Evolutionary conservation across 2,113 vertebrate genomes (phyloP).

Genomic region (Chloropsis hardwickii): DNA sequence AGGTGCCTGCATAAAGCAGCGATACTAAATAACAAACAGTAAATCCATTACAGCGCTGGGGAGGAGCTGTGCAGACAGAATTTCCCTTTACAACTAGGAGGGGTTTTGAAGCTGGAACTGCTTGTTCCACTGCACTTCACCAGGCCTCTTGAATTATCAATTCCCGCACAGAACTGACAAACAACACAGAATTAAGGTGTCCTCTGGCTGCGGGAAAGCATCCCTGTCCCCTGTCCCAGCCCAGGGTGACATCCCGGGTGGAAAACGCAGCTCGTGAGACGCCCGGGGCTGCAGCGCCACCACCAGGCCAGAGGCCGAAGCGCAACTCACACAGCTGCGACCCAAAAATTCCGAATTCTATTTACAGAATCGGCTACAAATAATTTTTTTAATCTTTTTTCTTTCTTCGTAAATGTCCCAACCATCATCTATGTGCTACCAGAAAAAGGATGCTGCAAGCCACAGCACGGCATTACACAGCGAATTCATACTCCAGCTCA

Average conservation of each 20-base stretch:
- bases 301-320: background rate
- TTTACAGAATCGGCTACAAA: background rate
- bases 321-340: background rate
- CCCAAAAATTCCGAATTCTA: rapidly evolving
- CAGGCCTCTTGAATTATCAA: background rate
- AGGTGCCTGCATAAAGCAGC: background rate
- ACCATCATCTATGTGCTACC: background rate
- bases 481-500: background rate
- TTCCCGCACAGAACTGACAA: background rate
- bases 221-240: background rate
- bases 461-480: background rate
- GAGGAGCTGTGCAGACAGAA: background rate
- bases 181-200: background rate
- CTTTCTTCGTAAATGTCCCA: background rate
- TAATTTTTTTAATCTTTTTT: rapidly evolving
- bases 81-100: background rate
- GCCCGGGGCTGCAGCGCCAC: background rate
- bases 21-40: background rate
- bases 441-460: background rate
- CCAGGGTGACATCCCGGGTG: rapidly evolving
- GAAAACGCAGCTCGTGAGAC: rapidly evolving
- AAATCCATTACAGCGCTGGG: background rate
- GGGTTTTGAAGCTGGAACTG: background rate
- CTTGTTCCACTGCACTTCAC: background rate
- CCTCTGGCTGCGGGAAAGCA: background rate